Evolutionary conservation across 2,888 invertebrate genomes (phyloP), one percentile per base, ranked within the genome.

Genomic region (Phyto melanocephala): DNA sequence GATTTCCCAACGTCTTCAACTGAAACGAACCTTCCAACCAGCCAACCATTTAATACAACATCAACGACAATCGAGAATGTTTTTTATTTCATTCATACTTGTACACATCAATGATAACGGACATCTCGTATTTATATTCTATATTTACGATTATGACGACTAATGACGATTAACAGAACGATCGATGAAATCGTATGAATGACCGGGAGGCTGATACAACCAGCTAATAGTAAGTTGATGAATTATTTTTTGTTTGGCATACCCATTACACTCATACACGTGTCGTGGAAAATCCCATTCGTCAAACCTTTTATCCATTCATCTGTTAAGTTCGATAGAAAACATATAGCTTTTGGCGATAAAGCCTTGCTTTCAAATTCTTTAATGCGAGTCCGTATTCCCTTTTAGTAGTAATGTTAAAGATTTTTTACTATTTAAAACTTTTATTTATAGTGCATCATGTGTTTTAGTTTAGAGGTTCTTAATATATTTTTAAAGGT

Each of bases 81-180:
- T 54, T 3, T 76, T 52, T 22, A 22, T 42, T 76, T 67, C 33
- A 60, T 60, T 76, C 40, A 15, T 58, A 28, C 65, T 47, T 24
- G 1, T 33, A 20, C 15, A 22, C 22, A 15, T 47, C n/a, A 52
- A 17, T 33, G 52, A 47, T 20, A 22, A 13, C 52, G 1, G 1
- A 24, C 17, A 22, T 11, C 8, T 22, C 22, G 45, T 20, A 58
- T n/a, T 33, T 37, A 28, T 5, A 22, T 70, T 11, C 4, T 33
- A 20, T n/a, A 15, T 20, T 22, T 3, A n/a, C 56, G n/a, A 11
- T 40, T 24, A 6, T 0, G 37, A 11, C 11, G 3, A 40, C 37
- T 15, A 10, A 10, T 35, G 15, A 52, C 52, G 13, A 40, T 24
- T 50, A n/a, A 15, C 24, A 24, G 15, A 40, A 13, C 22, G 22